These are phyloP conservation scores for Drosophila quasianomalipes DNA, from an alignment of 2,888 invertebrate species.

Conservation along the genomic window DNA sequence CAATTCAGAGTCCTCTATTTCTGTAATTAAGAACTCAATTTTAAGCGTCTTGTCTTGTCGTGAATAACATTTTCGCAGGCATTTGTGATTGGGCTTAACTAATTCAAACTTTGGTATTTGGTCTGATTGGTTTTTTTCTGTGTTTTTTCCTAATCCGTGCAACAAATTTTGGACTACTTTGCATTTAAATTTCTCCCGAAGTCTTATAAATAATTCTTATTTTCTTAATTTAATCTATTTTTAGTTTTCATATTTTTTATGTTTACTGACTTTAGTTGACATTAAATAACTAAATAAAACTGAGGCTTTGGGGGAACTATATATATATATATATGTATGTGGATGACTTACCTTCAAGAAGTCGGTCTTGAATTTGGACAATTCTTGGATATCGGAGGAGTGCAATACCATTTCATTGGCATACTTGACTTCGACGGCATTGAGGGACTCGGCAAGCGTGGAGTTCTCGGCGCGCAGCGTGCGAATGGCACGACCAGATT, in stretches of 20 bases:
- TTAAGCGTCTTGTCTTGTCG: neutral
- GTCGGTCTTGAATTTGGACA: constrained; percentile 90
- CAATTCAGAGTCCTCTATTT: neutral
- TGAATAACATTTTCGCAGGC: neutral
- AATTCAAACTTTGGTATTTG: neutral
- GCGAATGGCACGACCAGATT: constrained; percentile 88
- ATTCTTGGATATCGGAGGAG: constrained; percentile 90
- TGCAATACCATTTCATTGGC: constrained; percentile 92
- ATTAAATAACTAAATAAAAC: no score
- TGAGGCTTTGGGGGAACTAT: neutral
- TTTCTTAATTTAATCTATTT: neutral
- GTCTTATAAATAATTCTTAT: neutral
- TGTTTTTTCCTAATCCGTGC: neutral
- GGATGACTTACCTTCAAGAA: constrained; percentile 84
- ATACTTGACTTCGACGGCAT: constrained; percentile 91
- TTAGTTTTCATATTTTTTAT: neutral
- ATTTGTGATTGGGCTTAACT: neutral
- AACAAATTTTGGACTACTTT: neutral
- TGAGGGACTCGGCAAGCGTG: constrained; percentile 88
- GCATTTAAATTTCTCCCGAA: neutral
- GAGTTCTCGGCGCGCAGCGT: constrained; percentile 88
- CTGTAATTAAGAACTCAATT: neutral
- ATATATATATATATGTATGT: neutral
- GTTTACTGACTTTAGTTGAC: neutral
- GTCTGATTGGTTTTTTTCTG: neutral